Percentiles rank a stretch among this genome's conserved stretches.
phyloP scores from a whole-genome alignment of 2,113 vertebrate species.

The Urocynchramus pylzowi region DNA sequence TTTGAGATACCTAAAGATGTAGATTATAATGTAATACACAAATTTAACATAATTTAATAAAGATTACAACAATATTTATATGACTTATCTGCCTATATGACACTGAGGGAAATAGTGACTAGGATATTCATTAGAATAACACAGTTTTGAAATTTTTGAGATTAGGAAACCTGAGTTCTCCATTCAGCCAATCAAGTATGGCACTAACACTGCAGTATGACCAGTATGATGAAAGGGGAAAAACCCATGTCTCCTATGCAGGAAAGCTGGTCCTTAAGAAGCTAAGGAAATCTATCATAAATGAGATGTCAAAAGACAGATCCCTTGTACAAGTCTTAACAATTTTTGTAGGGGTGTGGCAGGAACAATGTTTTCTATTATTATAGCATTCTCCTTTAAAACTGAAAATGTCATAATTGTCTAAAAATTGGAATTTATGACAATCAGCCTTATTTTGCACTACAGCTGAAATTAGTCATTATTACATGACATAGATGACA shows the following conservation, averaged over 20 bases:
- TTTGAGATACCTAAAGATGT: neutral
- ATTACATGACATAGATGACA: fast-evolving
- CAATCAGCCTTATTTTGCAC: neutral
- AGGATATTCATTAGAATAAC: neutral
- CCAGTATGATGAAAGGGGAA: neutral
- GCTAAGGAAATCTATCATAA: neutral
- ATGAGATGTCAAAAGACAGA: neutral
- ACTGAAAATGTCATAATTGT: neutral
- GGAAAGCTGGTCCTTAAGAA: neutral
- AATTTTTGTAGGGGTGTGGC: neutral
- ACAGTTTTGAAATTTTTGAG: neutral
- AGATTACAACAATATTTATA: neutral
- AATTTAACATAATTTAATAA: neutral
- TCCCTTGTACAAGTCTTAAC: neutral
- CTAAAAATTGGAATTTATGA: neutral
- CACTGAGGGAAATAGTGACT: neutral
- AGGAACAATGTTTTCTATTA: neutral
- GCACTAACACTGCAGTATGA: neutral
- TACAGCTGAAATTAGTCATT: neutral
- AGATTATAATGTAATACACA: neutral
- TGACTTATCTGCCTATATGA: neutral
- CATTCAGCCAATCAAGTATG: fast-evolving
- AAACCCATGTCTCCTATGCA: neutral
- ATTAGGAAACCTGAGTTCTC: neutral
- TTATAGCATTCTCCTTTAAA: neutral